phyloP scores from a whole-genome alignment of 2,797 vertebrate genomes.

The Peromyscus eremicus region DNA sequence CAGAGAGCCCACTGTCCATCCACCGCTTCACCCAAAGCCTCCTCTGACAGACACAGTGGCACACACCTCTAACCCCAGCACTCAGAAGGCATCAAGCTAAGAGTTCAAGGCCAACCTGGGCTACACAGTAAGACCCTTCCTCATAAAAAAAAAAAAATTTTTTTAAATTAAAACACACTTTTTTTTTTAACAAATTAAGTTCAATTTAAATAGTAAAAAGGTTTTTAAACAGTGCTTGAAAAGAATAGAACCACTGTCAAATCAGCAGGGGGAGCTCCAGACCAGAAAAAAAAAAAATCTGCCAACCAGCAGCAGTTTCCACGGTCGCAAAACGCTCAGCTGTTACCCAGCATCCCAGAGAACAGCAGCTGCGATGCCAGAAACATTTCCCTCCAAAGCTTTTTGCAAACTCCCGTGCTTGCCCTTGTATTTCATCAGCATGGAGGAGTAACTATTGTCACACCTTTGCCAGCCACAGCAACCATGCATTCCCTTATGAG shows the following conservation, averaged over 20 bases:
- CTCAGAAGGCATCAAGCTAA: neutral
- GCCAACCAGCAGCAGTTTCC: neutral
- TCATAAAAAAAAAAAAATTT: neutral
- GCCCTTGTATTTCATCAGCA: neutral
- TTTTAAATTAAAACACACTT: neutral
- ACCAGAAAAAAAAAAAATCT: neutral
- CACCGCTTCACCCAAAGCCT: neutral
- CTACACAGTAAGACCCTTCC: neutral
- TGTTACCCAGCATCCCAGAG: neutral
- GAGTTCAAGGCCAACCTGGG: neutral
- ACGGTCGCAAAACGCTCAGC: neutral
- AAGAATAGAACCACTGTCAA: neutral
- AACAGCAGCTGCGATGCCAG: neutral
- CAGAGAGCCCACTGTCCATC: neutral
- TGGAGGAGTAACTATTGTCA: neutral
- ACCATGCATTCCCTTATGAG: neutral
- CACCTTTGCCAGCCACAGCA: neutral
- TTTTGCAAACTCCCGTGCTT: neutral
- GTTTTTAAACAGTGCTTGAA: neutral
- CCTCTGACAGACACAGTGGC: neutral
- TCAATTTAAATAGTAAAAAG: neutral
- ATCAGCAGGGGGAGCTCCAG: constrained; percentile 65
- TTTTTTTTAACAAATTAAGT: neutral
- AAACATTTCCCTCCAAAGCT: neutral
- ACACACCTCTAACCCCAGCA: neutral